These are phyloP conservation scores for Nephotettix cincticeps DNA, from an alignment of 1,140 invertebrate genomes.

Conservation along the genomic window DNA sequence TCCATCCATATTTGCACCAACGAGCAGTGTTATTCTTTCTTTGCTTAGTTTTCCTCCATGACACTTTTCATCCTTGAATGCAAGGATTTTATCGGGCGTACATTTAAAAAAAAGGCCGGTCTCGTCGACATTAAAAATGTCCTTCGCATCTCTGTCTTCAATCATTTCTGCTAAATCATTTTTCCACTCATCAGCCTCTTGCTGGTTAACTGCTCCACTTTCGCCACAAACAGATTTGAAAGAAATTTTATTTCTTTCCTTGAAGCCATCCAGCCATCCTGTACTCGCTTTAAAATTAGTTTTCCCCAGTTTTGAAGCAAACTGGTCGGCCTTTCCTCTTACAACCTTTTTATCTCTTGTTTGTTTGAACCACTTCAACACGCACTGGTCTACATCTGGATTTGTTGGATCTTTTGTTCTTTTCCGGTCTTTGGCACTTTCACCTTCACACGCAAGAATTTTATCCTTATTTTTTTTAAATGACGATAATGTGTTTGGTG, in stretches of 20 bases:
- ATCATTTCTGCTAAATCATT: constrained; percentile 6
- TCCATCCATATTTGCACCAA: too few relatives aligned
- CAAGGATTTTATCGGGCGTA: constrained; percentile 14
- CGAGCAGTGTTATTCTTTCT: too few relatives aligned
- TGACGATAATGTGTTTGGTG: not conserved
- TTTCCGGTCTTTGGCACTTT: not conserved
- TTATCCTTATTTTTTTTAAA: not conserved
- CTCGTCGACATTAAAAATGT: not conserved
- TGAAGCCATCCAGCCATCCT: not conserved
- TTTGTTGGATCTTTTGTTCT: not conserved
- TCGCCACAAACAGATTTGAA: not conserved
- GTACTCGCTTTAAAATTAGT: constrained; percentile 21
- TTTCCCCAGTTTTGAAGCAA: constrained; percentile 6
- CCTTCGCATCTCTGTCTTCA: not conserved
- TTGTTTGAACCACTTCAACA: constrained; percentile 31
- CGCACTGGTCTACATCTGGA: constrained; percentile 16
- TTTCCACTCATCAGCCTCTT: not conserved
- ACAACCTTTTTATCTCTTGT: not conserved
- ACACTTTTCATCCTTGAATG: constrained; percentile 22
- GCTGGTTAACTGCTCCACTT: constrained; percentile 8
- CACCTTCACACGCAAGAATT: not conserved
- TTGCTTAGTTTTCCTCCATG: too few relatives aligned
- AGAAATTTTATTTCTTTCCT: not conserved
- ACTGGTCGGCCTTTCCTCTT: constrained; percentile 18
- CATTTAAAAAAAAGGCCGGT: constrained; percentile 4